Conservation (phyloP, 2,888 invertebrate species). For the Corythucha ciliata region DNA sequence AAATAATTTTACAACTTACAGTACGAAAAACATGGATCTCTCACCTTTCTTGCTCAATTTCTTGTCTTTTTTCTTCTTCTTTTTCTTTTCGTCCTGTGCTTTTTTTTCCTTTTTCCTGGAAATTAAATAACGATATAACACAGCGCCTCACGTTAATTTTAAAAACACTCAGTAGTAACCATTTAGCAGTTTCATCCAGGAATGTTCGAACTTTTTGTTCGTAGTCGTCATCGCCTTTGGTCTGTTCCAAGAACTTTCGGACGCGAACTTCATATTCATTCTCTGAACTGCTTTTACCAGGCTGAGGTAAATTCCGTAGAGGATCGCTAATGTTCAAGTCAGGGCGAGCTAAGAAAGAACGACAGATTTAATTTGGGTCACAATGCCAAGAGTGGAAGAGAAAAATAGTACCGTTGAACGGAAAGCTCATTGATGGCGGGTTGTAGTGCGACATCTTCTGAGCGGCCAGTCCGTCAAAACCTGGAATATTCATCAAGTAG, state of each 20-base stretch:
- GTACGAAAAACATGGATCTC: no score
- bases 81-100: constrained; percentile 54
- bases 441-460: constrained; percentile 32
- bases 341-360: constrained; percentile 4
- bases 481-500: constrained; percentile 10
- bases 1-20: no score
- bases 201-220: constrained; percentile 79
- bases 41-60: constrained; percentile 44
- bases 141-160: not conserved
- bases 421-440: constrained; percentile 31
- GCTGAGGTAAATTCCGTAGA: constrained; percentile 15
- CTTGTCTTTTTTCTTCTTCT: constrained; percentile 47
- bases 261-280: constrained; percentile 61
- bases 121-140: constrained; percentile 7
- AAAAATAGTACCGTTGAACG: no score
- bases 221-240: constrained; percentile 71
- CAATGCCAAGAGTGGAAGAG: no score
- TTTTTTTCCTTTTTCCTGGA: constrained; percentile 55
- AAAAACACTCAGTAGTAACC: constrained; percentile 39
- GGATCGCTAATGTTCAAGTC: constrained; percentile 17
- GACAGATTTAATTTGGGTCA: no score
- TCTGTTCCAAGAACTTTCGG: constrained; percentile 64
- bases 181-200: constrained; percentile 70
- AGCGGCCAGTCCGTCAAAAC: constrained; percentile 24
- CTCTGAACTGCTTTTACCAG: constrained; percentile 34